Percentiles rank a stretch among this genome's conserved stretches.
Conservation (phyloP, 2,888 invertebrate genomes). For the Leptopterna dolabrata region DNA sequence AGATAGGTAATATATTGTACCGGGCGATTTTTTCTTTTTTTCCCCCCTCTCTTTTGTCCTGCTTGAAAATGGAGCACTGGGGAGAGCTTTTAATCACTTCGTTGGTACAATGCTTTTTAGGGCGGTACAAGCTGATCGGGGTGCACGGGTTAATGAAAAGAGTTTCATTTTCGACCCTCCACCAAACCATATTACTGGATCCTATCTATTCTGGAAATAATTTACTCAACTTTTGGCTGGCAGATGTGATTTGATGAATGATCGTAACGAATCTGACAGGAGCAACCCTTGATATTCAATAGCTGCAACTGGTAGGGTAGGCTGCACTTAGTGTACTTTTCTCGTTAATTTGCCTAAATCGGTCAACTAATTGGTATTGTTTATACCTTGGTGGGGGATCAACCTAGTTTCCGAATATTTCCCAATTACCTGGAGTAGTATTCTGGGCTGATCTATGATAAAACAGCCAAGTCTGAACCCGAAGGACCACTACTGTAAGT, state of each 20-base stretch:
- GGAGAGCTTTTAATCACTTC: not conserved
- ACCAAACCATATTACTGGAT: not conserved
- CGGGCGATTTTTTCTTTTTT: not conserved
- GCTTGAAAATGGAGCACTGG: not conserved
- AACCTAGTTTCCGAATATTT: too few relatives aligned
- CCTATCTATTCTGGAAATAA: not conserved
- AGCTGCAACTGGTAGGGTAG: too few relatives aligned
- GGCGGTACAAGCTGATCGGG: not conserved
- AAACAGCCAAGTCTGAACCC: too few relatives aligned
- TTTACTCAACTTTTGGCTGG: not conserved
- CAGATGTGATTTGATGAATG: not conserved
- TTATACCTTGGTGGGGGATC: too few relatives aligned
- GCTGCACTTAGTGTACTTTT: too few relatives aligned
- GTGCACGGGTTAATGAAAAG: not conserved
- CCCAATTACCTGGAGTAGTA: too few relatives aligned
- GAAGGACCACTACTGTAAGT: too few relatives aligned
- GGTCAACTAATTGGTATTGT: too few relatives aligned
- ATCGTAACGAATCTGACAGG: too few relatives aligned
- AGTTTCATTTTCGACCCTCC: not conserved
- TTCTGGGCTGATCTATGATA: too few relatives aligned
- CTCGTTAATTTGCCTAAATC: too few relatives aligned
- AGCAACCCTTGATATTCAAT: too few relatives aligned
- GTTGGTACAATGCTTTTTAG: constrained; percentile 1
- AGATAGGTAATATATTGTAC: constrained; percentile 21
- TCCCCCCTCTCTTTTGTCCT: not conserved